phyloP scores from a whole-genome alignment of 1,140 invertebrate genomes.

The Drosophila auraria region DNA sequence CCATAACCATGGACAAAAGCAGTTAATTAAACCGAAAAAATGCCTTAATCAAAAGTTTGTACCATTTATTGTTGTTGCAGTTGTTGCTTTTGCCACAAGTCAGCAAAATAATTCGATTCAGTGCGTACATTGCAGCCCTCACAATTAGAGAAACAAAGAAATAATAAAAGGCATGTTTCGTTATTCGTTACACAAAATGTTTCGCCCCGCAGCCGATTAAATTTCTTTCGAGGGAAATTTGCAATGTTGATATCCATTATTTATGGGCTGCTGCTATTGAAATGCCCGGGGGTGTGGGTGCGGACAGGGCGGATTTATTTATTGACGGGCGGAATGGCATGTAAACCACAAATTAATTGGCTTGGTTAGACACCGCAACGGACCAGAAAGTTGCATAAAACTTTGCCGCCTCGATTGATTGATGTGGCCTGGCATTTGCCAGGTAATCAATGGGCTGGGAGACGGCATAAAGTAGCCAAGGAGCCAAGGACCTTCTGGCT shows the following conservation, averaged over 20 bases:
- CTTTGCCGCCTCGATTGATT: constrained; percentile 68
- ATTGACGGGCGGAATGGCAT: constrained; percentile 58
- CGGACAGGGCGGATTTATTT: constrained; percentile 49
- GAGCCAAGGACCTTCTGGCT: constrained; percentile 17
- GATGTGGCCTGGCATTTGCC: constrained; percentile 53
- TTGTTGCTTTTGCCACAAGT: constrained; percentile 29
- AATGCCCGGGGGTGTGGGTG: constrained; percentile 37
- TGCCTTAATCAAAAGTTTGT: constrained; percentile 48
- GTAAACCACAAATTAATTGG: constrained; percentile 75
- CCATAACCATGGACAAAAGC: constrained; percentile 28
- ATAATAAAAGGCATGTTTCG: not conserved
- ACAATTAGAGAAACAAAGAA: constrained; percentile 7
- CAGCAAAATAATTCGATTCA: constrained; percentile 46
- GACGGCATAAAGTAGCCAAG: not conserved
- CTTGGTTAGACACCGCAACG: constrained; percentile 63
- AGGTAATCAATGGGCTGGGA: constrained; percentile 44
- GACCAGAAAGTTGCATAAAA: constrained; percentile 60
- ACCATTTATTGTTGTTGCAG: constrained; percentile 29
- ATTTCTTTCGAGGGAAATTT: constrained; percentile 9
- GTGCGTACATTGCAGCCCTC: constrained; percentile 20
- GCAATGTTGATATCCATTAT: constrained; percentile 27
- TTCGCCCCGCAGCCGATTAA: not conserved
- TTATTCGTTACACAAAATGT: not conserved
- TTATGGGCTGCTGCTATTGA: constrained; percentile 27
- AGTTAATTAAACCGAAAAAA: constrained; percentile 65